These are phyloP conservation scores for Drosophila seguyi DNA, from an alignment of 1,140 invertebrate genomes.

Conservation along the genomic window DNA sequence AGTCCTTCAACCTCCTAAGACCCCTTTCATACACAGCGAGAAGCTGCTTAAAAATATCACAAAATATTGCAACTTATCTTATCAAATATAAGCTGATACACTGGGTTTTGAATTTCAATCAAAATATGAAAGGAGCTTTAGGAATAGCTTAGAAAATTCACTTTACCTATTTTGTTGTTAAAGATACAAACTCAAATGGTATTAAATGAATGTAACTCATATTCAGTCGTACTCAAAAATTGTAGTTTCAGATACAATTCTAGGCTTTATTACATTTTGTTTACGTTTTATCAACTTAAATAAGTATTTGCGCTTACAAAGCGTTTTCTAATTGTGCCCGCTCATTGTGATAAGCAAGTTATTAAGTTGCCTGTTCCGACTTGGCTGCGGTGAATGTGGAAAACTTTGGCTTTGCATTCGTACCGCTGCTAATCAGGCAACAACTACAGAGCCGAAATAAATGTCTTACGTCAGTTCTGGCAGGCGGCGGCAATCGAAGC, in stretches of 20 bases:
- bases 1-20: slow-evolving; percentile 13
- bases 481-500: slow-evolving; percentile 62
- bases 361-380: slow-evolving; percentile 7
- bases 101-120: slow-evolving; percentile 1
- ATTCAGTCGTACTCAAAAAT: no score
- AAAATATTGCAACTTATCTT: slow-evolving; percentile 17
- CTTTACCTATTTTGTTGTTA: not conserved
- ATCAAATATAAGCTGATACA: not conserved
- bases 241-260: not conserved
- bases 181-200: no score
- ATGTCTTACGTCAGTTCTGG: slow-evolving; percentile 80
- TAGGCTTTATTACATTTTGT: not conserved
- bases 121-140: slow-evolving; percentile 1
- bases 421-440: slow-evolving; percentile 31
- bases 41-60: slow-evolving; percentile 8
- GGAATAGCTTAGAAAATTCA: not conserved
- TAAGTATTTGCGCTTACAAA: slow-evolving; percentile 15
- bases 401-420: slow-evolving; percentile 40
- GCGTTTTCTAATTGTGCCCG: slow-evolving; percentile 36
- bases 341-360: slow-evolving; percentile 43
- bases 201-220: no score
- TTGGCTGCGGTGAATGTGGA: slow-evolving; percentile 23
- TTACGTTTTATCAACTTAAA: slow-evolving; percentile 14
- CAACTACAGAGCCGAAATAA: slow-evolving; percentile 70
- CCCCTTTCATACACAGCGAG: slow-evolving; percentile 23